Conservation (phyloP, 2,888 invertebrate species). For the Protophormia terraenovae region DNA sequence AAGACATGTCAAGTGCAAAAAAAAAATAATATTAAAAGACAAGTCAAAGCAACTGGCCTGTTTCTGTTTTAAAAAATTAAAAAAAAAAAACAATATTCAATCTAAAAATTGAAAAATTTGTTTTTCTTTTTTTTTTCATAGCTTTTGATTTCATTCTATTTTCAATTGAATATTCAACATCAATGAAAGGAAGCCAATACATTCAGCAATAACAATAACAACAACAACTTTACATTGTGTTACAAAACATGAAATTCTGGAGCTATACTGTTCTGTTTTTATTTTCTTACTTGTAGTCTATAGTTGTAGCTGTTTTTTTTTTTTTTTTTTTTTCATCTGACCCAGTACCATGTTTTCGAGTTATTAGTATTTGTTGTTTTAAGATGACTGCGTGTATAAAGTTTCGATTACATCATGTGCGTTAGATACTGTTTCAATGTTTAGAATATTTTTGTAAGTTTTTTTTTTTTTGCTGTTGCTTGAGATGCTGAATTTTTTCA, state of each 20-base stretch:
- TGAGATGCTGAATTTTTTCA: slow-evolving; percentile 32
- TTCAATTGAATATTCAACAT: slow-evolving; percentile 52
- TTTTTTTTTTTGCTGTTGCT: slow-evolving; percentile 15
- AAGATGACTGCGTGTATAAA: slow-evolving; percentile 32
- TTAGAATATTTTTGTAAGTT: background rate
- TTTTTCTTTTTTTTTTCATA: background rate
- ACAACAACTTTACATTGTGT: slow-evolving; percentile 26
- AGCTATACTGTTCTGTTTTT: background rate
- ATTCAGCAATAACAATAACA: background rate
- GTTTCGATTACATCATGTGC: slow-evolving; percentile 75
- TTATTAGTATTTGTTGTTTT: slow-evolving; percentile 27
- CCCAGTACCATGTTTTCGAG: slow-evolving; percentile 43
- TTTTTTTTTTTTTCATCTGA: slow-evolving; percentile 32
- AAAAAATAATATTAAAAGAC: slow-evolving; percentile 72
- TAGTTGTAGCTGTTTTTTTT: slow-evolving; percentile 53
- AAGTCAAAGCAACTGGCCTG: slow-evolving; percentile 73
- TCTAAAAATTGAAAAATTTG: slow-evolving; percentile 48
- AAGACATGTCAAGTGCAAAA: slow-evolving; percentile 70
- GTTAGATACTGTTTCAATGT: slow-evolving; percentile 72
- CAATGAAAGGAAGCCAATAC: slow-evolving; percentile 36
- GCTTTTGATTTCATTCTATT: slow-evolving; percentile 21
- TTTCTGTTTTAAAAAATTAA: slow-evolving; percentile 47
- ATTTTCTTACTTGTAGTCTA: background rate
- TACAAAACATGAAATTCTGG: slow-evolving; percentile 17
- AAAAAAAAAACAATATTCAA: slow-evolving; percentile 31